These are phyloP conservation scores for Apteryx mantelli DNA, from an alignment of 2,113 vertebrate genomes.

Conservation along the genomic window DNA sequence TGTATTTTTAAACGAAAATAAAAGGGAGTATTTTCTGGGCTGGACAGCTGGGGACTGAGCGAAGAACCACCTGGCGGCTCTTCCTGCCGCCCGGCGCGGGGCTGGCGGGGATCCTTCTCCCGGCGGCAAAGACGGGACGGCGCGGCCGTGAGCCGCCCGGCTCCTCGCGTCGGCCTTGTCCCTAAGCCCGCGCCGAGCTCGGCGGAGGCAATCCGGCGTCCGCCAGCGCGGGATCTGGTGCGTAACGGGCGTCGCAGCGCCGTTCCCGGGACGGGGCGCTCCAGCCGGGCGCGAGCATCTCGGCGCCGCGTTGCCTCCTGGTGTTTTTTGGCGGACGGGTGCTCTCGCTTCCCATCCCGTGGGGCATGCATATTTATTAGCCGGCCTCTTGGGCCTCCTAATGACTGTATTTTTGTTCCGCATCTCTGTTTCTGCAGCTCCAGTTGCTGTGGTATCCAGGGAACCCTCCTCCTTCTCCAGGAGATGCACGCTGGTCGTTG, in stretches of 20 bases:
- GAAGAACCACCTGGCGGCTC: conserved; percentile 58
- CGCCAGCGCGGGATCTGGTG: neutral
- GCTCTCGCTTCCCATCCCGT: fast-evolving
- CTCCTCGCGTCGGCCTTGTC: too few species aligned
- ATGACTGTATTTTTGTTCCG: conserved; percentile 56
- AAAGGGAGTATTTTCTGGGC: neutral
- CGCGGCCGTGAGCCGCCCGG: too few species aligned
- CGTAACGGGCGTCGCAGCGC: too few species aligned
- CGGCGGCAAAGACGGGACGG: too few species aligned
- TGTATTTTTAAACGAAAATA: conserved; percentile 42
- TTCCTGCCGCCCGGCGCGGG: conserved; percentile 17
- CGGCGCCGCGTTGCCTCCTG: fast-evolving
- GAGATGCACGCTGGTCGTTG: conserved; percentile 74
- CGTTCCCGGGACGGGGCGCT: too few species aligned
- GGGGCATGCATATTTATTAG: fast-evolving
- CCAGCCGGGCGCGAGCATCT: neutral
- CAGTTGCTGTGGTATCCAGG: conserved; percentile 75
- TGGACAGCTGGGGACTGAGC: neutral
- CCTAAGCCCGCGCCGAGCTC: neutral
- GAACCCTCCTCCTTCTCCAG: conserved; percentile 65
- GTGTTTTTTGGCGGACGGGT: neutral
- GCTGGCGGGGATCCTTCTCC: too few species aligned
- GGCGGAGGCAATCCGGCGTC: neutral
- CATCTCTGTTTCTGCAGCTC: conserved; percentile 72
- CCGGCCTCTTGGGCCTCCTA: neutral